Evolutionary conservation across 2,888 invertebrate species (phyloP).

Genomic region (Ceriagrion tenellum): DNA sequence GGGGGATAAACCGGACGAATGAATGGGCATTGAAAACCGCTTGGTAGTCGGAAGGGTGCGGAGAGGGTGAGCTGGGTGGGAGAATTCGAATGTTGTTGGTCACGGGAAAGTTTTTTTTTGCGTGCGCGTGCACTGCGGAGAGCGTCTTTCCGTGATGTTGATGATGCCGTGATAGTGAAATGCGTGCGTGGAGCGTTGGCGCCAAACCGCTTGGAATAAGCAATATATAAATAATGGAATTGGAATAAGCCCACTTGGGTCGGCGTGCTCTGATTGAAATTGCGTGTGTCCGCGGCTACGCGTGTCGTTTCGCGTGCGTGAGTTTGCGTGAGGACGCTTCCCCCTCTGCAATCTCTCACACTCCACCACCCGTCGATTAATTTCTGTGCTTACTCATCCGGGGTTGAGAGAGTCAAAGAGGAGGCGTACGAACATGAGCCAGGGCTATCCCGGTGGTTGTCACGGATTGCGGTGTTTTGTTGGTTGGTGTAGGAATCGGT

Average conservation of each 20-base stretch:
- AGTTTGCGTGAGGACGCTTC: background rate
- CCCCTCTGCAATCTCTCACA: background rate
- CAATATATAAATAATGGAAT: no score
- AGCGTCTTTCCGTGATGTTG: background rate
- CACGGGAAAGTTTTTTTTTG: background rate
- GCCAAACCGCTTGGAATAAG: background rate
- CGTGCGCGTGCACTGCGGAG: background rate
- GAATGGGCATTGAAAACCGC: conserved; percentile 17
- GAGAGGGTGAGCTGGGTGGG: background rate
- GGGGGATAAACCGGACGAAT: background rate
- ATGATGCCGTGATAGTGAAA: background rate
- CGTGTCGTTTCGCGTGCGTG: background rate
- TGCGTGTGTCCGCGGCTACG: background rate
- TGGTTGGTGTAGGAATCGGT: background rate
- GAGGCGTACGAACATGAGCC: background rate
- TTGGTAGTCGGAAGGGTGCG: background rate
- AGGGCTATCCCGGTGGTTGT: background rate
- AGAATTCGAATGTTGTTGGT: no score
- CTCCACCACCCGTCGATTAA: no score
- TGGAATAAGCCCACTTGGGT: background rate
- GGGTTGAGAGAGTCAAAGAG: background rate
- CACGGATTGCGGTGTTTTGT: no score
- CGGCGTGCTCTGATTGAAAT: background rate
- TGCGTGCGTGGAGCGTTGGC: background rate
- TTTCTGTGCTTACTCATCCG: no score